Conservation (phyloP, 2,888 invertebrate genomes). For the Hyposoter didymator region DNA sequence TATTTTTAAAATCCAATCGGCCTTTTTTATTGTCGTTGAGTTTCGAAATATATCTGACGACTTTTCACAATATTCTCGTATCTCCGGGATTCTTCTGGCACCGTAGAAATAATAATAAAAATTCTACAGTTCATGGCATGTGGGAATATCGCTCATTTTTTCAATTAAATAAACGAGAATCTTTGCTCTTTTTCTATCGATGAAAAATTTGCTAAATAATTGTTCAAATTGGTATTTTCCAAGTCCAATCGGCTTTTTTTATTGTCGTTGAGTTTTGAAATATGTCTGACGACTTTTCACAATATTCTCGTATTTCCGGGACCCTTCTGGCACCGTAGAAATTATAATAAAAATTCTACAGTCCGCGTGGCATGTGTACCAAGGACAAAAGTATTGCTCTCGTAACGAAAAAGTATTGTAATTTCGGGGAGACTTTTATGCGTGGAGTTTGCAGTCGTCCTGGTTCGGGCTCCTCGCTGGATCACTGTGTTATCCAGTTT, state of each 20-base stretch:
- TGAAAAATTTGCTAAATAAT: not conserved
- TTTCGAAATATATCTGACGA: conserved; percentile 12
- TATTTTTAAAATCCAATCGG: not conserved
- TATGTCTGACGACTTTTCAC: not conserved
- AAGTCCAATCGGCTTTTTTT: not conserved
- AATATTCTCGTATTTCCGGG: not conserved
- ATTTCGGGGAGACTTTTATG: conserved; percentile 51
- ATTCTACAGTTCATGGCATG: not conserved
- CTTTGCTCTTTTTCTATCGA: not conserved
- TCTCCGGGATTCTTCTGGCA: not conserved
- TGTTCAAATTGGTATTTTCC: not conserved
- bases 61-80: conserved; percentile 18
- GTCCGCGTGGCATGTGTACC: conserved; percentile 1
- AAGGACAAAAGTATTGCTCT: conserved; percentile 22
- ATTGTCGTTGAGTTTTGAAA: conserved; percentile 3
- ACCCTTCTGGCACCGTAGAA: conserved; percentile 12
- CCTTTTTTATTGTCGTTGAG: not conserved
- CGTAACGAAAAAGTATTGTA: conserved; percentile 54
- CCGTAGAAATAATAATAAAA: conserved; percentile 24
- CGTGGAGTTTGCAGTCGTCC: conserved; percentile 33
- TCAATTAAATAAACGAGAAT: not conserved
- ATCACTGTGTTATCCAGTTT: conserved; percentile 2
- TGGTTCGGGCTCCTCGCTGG: conserved; percentile 4
- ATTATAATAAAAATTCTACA: conserved; percentile 23
- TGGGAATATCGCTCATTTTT: not conserved